Evolutionary conservation across 2,113 vertebrate species (phyloP), one percentile per base, ranked within the genome.

Genomic region (Nicator chloris): DNA sequence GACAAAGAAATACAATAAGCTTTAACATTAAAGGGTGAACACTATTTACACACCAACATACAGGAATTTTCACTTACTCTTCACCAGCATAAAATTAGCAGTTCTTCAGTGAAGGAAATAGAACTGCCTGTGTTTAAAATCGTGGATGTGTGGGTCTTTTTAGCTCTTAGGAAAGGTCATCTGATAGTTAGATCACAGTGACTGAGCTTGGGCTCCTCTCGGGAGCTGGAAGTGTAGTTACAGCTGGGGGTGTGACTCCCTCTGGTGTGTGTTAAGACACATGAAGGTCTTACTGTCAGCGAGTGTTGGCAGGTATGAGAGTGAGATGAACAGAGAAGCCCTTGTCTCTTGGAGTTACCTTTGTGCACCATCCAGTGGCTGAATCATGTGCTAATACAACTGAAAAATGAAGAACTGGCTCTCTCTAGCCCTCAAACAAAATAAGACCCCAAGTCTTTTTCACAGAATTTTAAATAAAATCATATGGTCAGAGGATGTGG

Each of bases 351-450:
- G 13, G 28, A 77, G n/a, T 78, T 84, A 76, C 45, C 20, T 60
- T 84, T 71, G 69, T 92, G 91, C 94, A 91, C 73, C 73, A 76
- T 82, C 89, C 83, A 15, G 77, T 87, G 86, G 81, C 47, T 86
- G 56, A 81, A 82, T 45, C 18, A 8, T 49, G 11, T 82, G 91
- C 23, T 84, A 83, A 63, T 86, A 33, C 2, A 8, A n/a, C 26
- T 21, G 45, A 68, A 84, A 84, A 81, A 70, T 15, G 2, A 90
- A 63, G 20, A 70, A 50, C 30, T 73, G 27, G 3, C 5, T 68
- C 22, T 83, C 31, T 23, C 39, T 69, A 44, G 16, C 16, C 20
- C 5, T 77, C 64, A 49, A 84, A 42, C 4, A 76, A 69, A 72
- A 56, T 30, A 64, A 50, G 6, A 7, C 4, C 13, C 2, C 13